Evolutionary conservation across 2,888 invertebrate genomes (phyloP).

Genomic region (Lutraria lutraria): DNA sequence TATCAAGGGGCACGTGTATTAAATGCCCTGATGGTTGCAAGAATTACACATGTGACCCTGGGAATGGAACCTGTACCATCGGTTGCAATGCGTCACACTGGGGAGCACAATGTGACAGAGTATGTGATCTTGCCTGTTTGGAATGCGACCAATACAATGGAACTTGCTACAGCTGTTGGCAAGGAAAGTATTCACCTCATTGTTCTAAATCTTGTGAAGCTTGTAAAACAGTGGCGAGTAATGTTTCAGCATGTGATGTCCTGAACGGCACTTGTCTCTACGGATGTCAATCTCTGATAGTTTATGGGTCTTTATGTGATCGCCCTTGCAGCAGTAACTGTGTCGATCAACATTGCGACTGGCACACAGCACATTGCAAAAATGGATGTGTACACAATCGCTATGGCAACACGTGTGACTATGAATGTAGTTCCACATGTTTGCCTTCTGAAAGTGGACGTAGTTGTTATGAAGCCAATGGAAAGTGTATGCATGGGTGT

Average conservation of each 20-base stretch:
- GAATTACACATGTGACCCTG: not conserved
- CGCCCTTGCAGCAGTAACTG: not conserved
- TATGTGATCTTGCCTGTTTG: not conserved
- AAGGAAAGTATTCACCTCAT: not conserved
- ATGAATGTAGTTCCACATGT: not conserved
- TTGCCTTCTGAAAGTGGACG: not conserved
- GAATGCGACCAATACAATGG: not conserved
- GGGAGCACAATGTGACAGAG: not conserved
- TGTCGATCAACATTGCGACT: not conserved
- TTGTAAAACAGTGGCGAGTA: not conserved
- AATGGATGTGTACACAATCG: not conserved
- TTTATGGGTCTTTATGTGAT: not conserved
- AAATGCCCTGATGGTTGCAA: not conserved
- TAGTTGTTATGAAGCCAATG: slow-evolving; percentile 22
- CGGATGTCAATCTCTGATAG: not conserved
- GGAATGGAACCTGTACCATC: not conserved
- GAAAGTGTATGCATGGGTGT: slow-evolving; percentile 30
- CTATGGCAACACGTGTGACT: not conserved
- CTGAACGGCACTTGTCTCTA: not conserved
- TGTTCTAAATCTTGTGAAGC: not conserved
- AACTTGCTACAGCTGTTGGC: not conserved
- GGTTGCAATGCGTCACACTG: not conserved
- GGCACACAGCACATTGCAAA: not conserved
- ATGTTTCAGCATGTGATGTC: not conserved
- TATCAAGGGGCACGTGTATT: not conserved